A percentile compares a stretch with the other conserved stretches of the same genome.
phyloP scores from a whole-genome alignment of 2,888 invertebrate species.

The Apodemia zela region DNA sequence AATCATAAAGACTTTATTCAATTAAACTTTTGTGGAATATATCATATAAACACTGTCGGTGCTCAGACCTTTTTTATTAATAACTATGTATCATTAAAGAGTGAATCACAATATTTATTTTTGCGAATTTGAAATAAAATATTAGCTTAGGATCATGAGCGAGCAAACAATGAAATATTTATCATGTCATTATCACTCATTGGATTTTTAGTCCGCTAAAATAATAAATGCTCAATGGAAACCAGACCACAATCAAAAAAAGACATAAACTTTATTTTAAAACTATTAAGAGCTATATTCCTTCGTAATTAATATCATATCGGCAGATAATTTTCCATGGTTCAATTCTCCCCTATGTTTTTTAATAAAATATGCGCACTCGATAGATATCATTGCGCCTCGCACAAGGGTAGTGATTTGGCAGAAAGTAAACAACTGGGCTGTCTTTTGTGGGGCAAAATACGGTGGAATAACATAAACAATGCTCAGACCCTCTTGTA shows the following conservation, averaged over 20 bases:
- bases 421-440: conserved; percentile 72
- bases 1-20: too few species aligned
- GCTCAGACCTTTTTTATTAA: too few species aligned
- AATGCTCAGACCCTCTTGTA: conserved; percentile 52
- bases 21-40: too few species aligned
- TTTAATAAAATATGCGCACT: conserved; percentile 68
- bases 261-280: conserved; percentile 14
- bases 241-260: conserved; percentile 18
- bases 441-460: conserved; percentile 66
- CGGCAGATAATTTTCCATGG: conserved; percentile 30
- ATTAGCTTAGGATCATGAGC: conserved; percentile 48
- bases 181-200: background rate
- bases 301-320: conserved; percentile 17
- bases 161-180: conserved; percentile 10
- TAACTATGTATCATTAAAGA: background rate
- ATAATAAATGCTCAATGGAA: conserved; percentile 41
- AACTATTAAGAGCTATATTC: conserved; percentile 24
- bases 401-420: conserved; percentile 67
- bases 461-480: conserved; percentile 74
- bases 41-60: too few species aligned
- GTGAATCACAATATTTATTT: background rate
- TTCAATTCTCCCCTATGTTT: conserved; percentile 57
- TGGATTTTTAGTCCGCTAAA: conserved; percentile 34
- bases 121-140: background rate
- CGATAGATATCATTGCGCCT: conserved; percentile 65